Evolutionary conservation across 2,113 vertebrate genomes (phyloP).

Genomic region (Pelmatolapia mariae): DNA sequence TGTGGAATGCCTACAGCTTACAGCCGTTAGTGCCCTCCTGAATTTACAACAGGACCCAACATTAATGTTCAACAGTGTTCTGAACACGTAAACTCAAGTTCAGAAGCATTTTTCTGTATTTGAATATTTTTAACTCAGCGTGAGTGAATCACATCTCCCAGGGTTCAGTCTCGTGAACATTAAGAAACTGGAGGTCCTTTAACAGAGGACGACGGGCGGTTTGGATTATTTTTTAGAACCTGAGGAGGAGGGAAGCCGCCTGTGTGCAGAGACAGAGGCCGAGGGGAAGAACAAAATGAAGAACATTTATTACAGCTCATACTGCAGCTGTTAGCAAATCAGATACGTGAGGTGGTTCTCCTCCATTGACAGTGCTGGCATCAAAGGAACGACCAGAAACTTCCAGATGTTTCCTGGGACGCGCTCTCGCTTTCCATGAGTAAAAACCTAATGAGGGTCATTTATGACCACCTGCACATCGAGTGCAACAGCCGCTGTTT

Average conservation of each 20-base stretch:
- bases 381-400: not conserved
- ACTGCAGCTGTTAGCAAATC: not conserved
- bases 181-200: rapidly evolving
- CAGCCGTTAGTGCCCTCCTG: not conserved
- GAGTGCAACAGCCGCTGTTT: not conserved
- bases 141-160: not conserved
- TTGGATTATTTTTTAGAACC: not conserved
- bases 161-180: not conserved
- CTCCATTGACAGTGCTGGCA: rapidly evolving
- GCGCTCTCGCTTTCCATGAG: not conserved
- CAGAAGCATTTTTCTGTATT: not conserved
- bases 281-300: not conserved
- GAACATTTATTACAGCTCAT: not conserved
- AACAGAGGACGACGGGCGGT: not conserved
- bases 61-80: not conserved
- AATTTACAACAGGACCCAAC: not conserved
- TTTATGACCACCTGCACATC: not conserved
- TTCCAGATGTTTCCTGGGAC: not conserved
- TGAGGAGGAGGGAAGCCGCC: not conserved
- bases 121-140: not conserved
- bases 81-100: not conserved
- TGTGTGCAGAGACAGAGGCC: not conserved
- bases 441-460: not conserved
- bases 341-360: not conserved
- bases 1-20: not conserved